These are phyloP conservation scores for Pelodiscus sinensis DNA, from an alignment of 2,113 vertebrate species.

Conservation along the genomic window DNA sequence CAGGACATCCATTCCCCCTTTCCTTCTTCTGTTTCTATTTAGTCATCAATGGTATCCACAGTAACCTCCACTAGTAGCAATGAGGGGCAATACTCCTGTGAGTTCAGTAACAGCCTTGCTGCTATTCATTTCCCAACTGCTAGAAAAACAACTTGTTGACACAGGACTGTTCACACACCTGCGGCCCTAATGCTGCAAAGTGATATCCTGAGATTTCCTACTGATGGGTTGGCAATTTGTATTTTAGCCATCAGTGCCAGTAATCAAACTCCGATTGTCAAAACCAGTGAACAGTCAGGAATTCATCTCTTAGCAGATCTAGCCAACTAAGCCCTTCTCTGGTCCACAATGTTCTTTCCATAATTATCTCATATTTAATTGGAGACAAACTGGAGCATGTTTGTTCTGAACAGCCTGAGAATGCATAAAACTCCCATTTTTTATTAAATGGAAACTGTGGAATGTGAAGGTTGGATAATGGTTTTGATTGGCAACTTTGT, in stretches of 20 bases:
- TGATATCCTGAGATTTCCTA: background rate
- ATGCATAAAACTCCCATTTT: background rate
- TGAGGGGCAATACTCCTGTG: accelerated
- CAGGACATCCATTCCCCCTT: background rate
- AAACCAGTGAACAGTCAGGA: background rate
- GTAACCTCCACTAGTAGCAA: background rate
- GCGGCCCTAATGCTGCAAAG: background rate
- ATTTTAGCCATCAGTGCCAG: background rate
- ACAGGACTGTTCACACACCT: background rate
- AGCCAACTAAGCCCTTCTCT: background rate
- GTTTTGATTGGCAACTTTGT: background rate
- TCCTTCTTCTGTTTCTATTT: background rate
- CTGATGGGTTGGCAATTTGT: background rate
- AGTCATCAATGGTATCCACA: accelerated
- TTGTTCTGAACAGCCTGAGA: background rate
- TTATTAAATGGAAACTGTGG: background rate
- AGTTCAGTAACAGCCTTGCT: accelerated
- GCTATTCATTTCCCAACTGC: accelerated
- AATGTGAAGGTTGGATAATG: background rate
- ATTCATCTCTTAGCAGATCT: background rate
- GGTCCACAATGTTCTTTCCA: background rate
- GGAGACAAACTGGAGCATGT: background rate
- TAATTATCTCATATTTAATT: background rate
- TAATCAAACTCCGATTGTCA: accelerated
- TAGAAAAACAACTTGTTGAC: accelerated